Percentiles rank a stretch among this genome's conserved stretches.
Conservation (phyloP, 2,113 vertebrate genomes). For the Zosterops borbonicus region DNA sequence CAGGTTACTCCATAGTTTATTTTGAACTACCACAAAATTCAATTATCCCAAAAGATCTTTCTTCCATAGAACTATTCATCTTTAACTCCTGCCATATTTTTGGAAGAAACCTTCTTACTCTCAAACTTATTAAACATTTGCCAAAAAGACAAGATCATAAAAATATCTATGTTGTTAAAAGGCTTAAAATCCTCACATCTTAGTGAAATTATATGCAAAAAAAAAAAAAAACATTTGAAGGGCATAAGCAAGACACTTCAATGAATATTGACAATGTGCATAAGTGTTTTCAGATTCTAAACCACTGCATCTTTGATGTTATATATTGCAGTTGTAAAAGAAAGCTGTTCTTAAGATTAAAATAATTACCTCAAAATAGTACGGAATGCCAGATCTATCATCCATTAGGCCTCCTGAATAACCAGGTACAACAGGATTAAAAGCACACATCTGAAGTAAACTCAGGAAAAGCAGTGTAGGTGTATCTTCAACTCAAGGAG, state of each 20-base stretch:
- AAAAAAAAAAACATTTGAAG: background rate
- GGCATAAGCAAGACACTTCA: background rate
- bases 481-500: background rate
- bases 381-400: background rate
- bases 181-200: background rate
- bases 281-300: background rate
- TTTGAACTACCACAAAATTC: background rate
- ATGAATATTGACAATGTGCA: background rate
- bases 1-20: background rate
- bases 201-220: background rate
- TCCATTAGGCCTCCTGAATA: background rate
- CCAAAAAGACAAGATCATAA: background rate
- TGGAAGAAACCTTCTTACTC: background rate
- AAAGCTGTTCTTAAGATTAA: background rate
- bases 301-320: background rate
- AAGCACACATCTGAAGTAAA: background rate
- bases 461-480: background rate
- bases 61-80: background rate
- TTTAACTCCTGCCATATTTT: background rate
- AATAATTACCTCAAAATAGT: background rate
- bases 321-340: background rate
- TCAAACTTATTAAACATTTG: background rate
- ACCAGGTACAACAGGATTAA: background rate
- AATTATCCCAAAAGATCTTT: background rate
- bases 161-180: background rate